Base-by-base conservation (phyloP, 2,113 vertebrate species). In the Reinhardtius hippoglossoides region DNA sequence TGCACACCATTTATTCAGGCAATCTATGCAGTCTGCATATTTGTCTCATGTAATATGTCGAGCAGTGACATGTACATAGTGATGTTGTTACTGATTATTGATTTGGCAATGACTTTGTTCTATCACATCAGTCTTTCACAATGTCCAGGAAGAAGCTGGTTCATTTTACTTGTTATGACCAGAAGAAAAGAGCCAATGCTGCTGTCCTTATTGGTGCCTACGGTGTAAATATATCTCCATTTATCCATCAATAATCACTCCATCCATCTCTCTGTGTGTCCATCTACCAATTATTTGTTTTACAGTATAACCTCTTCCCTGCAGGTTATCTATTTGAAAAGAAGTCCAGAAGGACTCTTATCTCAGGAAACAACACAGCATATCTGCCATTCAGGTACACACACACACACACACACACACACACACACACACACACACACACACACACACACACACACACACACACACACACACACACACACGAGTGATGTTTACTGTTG, bases 261-360 rank as follows among this genome's bases (percentile, higher is more conserved):
- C 7, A 18, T 9, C 18, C 46, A 50, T 16, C 14, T 50, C 46
- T 18, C 16, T 27, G 13, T 37, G 15, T 52, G 5, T 60, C 15
- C 4, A 9, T 62, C n/a, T 61, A 2, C 64, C 0, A 18, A 4
- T 55, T 20, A 31, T 52, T 0, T 12, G 2, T 58, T 18, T 35
- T 0, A 16, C 4, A 37, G 1, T 0, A 1, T 24, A 3, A 37
- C 59, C 3, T 63, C 26, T 44, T 1, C 18, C 18, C 4, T 52
- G 9, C 81, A 98, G 97, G 95, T 98, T 9, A 96, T 97, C 88
- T 96, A 96, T 86, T 79, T 98, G 91, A 98, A 96, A 91, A 97
- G 96, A 92, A 96, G 95, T 56, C 97, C 97, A 76, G 97, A 98
- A 90, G 95, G 83, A 92, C 84, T 0, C 95, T 98, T 70, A 77